Evolutionary conservation across 1,140 invertebrate genomes (phyloP), one percentile per base, ranked within the genome.

Genomic region (Heliconius eleuchia): DNA sequence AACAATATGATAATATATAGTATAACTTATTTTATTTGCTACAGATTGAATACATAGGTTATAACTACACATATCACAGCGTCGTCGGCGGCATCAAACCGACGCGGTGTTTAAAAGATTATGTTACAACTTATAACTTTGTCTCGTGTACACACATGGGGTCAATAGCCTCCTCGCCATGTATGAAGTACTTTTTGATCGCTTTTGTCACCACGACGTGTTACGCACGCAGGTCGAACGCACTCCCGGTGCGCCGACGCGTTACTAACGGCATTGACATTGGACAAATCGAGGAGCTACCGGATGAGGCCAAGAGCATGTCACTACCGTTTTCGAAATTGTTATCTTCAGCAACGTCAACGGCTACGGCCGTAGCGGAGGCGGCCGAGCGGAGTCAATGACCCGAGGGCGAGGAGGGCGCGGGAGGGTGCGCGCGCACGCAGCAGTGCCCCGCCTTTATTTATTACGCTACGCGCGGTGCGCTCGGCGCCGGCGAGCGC

Each of bases 381-480:
- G 85, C 78, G 83, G 86, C 83, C 84, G 82, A 84, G 80, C 83
- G 83, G 88, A 91, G 92, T 94, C 92, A 94, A 92, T 90, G 92
- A 92, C 92, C 92, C 83, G 88, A 91, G 85, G 87, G 85, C 88
- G 84, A 84, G 87, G 88, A 89, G 86, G 88, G 89, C 90, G 92
- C 91, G 92, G 90, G 91, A 91, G 88, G 88, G 89, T 92, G 92
- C 92, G 91, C 92, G 88, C 92, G 91, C 92, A 92, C 89, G 89
- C 91, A 92, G 87, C 88, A 87, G 91, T 91, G 92, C 92, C 92
- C 92, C 91, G 91, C 92, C 91, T 94, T 94, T 94, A 92, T 92
- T 94, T 94, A 94, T 92, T 94, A 94, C 92, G 92, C 90, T 94
- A 92, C 92, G 90, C 87, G 90, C 91, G 91, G 89, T 85, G 88